A percentile compares a stretch with the other conserved stretches of the same genome.
Conservation (phyloP, 2,888 invertebrate genomes). For the Nebria salina region DNA sequence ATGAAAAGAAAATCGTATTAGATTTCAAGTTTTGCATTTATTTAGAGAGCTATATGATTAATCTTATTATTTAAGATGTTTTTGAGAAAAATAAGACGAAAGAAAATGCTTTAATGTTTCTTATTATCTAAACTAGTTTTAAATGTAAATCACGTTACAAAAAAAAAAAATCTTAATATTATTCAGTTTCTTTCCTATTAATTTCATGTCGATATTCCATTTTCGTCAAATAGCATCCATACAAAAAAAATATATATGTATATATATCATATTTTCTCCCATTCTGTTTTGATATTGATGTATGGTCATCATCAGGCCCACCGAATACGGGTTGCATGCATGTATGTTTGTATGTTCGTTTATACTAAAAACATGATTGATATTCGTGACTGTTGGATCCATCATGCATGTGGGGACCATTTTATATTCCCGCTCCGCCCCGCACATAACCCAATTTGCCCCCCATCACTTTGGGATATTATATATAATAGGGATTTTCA, state of each 20-base stretch:
- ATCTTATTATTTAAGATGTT: no score
- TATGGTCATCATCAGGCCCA: slow-evolving; percentile 18
- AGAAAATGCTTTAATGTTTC: no score
- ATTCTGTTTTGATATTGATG: slow-evolving; percentile 42
- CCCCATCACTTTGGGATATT: not conserved
- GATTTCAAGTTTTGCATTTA: no score
- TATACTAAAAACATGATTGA: slow-evolving; percentile 51
- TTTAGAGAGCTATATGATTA: no score
- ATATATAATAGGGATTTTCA: not conserved
- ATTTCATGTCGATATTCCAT: not conserved
- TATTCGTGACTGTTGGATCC: slow-evolving; percentile 50
- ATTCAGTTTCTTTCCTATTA: not conserved
- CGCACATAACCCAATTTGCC: not conserved
- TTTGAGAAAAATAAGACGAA: no score
- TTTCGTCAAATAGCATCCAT: not conserved
- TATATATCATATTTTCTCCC: slow-evolving; percentile 31
- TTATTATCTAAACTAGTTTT: no score
- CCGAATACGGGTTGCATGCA: not conserved
- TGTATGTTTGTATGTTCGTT: slow-evolving; percentile 5
- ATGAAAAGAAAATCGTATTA: no score
- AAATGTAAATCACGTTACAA: not conserved
- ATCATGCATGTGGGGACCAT: slow-evolving; percentile 47
- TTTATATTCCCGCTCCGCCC: slow-evolving; percentile 24
- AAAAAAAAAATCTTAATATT: not conserved
- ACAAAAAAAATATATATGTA: not conserved